Evolutionary conservation across 2,113 vertebrate genomes (phyloP).

Genomic region (Nannobrachium achirus): DNA sequence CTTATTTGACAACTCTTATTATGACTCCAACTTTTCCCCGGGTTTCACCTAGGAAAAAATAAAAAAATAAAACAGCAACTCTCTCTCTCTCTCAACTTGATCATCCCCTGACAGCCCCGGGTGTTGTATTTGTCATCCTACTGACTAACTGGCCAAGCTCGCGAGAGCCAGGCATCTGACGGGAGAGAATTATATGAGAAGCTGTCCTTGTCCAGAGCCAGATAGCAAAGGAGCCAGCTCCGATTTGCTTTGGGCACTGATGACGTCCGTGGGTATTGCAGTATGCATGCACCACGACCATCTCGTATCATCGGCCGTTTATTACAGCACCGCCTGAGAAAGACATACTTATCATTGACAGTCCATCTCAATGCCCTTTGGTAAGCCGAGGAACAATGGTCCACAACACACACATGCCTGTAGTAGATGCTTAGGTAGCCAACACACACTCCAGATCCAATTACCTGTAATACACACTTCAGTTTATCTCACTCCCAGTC

Average conservation of each 20-base stretch:
- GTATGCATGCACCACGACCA: constrained; percentile 31
- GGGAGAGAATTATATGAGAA: constrained; percentile 41
- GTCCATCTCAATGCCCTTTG: constrained; percentile 54
- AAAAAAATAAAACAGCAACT: constrained; percentile 26
- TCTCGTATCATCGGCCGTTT: constrained; percentile 49
- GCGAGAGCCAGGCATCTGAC: constrained; percentile 39
- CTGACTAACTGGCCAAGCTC: constrained; percentile 68
- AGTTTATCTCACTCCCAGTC: constrained; percentile 97
- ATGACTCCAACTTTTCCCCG: constrained; percentile 70
- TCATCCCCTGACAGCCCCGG: constrained; percentile 65
- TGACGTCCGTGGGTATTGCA: constrained; percentile 21
- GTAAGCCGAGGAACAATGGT: constrained; percentile 35
- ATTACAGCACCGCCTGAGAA: constrained; percentile 34
- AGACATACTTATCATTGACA: constrained; percentile 61
- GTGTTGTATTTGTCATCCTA: constrained; percentile 71
- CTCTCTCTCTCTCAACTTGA: constrained; percentile 60
- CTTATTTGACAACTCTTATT: constrained; percentile 77
- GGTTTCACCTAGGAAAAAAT: constrained; percentile 56
- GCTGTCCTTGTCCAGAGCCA: constrained; percentile 22
- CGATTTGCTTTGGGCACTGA: constrained; percentile 41
- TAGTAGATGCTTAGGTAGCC: constrained; percentile 73
- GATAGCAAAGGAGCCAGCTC: constrained; percentile 38
- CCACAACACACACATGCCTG: constrained; percentile 47
- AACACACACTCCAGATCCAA: constrained; percentile 87
- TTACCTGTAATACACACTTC: constrained; percentile 97